Evolutionary conservation across 2,888 invertebrate genomes (phyloP).

Genomic region (Drosophila paracracens): DNA sequence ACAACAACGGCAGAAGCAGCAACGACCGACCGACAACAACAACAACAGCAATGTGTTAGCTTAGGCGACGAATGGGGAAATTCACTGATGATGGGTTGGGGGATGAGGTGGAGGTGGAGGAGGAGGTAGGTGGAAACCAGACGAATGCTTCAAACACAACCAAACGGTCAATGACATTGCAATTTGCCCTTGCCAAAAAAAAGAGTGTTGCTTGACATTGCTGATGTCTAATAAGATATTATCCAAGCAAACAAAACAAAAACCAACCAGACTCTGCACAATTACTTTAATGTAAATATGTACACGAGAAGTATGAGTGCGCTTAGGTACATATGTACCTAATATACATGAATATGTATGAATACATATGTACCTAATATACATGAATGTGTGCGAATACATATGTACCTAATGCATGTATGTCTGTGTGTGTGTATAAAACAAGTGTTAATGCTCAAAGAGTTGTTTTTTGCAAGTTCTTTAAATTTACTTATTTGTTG

Average conservation of each 20-base stretch:
- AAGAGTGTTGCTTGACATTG: constrained; percentile 59
- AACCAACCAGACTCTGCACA: constrained; percentile 13
- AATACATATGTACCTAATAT: neutral
- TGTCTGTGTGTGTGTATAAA: too few relatives aligned
- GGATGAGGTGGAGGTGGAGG: constrained; percentile 2
- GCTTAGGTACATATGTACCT: constrained; percentile 1
- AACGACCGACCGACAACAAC: constrained; percentile 22
- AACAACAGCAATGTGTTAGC: constrained; percentile 56
- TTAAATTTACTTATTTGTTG: neutral
- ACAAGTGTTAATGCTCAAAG: neutral
- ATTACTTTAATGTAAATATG: constrained; percentile 13
- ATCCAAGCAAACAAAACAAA: constrained; percentile 19
- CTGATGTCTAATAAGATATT: constrained; percentile 56
- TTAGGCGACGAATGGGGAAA: constrained; percentile 58
- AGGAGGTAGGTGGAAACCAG: constrained; percentile 45
- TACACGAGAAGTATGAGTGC: constrained; percentile 4
- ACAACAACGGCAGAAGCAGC: constrained; percentile 31
- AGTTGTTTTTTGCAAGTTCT: neutral
- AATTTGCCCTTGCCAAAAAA: constrained; percentile 55
- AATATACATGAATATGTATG: neutral
- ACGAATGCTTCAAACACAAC: constrained; percentile 61
- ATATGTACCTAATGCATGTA: neutral
- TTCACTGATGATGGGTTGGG: constrained; percentile 13
- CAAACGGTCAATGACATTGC: constrained; percentile 66
- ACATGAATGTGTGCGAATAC: neutral